Evolutionary conservation across 53 echinoderm and acorn worm genomes (phyloP), one percentile per base, ranked within the genome.

Genomic region (Actinopyga echinites): DNA sequence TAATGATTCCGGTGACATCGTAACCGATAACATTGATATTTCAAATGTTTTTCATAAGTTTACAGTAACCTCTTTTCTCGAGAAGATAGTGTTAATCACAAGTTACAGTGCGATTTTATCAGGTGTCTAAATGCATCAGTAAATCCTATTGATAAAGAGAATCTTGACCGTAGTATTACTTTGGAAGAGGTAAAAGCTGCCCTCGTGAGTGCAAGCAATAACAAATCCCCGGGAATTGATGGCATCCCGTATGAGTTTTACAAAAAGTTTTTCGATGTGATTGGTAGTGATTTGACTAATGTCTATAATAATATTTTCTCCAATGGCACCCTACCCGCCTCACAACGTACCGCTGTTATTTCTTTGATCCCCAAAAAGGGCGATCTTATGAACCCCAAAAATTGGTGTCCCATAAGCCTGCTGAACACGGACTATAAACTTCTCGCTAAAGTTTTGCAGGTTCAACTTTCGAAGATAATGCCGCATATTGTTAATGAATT

Each of bases 301-400:
- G 69, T 87, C 4, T 75, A 79, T 79, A 44, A 78, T 30, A 52
- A 38, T 0, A 26, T 83, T 25, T 62, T 86, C 24, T 13, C 19
- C 15, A 38, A 17, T 23, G 34, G 62, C 11, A 43, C 45, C 21
- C 40, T 87, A 2, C 56, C 87, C 5, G 2, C 65, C 2, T 66
- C 87, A 15, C 82, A 79, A 23, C 74, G 86, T 9, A 75, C 65
- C 10, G 90, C 77, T 36, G 83, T 90, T 88, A 92, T 44, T n/a
- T n/a, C n/a, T n/a, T n/a, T n/a, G n/a, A n/a, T n/a, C n/a, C n/a
- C n/a, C n/a, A n/a, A n/a, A n/a, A 68, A 59, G 22, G 86, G 92
- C 1, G 86, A 88, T 49, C 19, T 32, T 15, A 22, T 64, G 4
- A 82, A 85, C 1, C 87, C 86, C 10, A 67, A 44, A 0, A 88